Base-by-base conservation (phyloP, 2,888 invertebrate genomes). In the Lasioglossum villosulum region DNA sequence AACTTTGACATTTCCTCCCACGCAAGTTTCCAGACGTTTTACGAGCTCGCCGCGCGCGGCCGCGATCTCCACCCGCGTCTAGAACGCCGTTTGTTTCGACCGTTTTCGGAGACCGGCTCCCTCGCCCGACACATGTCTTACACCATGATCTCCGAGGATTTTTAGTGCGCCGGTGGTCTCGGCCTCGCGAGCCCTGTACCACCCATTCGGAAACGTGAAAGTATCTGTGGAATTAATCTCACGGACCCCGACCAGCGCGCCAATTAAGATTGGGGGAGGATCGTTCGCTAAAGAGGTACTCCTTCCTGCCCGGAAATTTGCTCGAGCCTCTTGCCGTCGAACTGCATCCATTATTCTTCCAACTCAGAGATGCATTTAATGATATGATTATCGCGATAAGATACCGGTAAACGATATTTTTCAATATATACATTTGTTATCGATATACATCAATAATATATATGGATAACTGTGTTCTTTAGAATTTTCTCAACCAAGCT, bases 1-100 rank as follows among this genome's bases (percentile, higher is more conserved):
- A 92, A 93, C 92, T 93, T 92, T 91, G 91, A 92, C 91, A 92
- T 91, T 92, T 90, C 91, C 91, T 89, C 91, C 90, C 87, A 91
- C 92, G 86, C 87, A 89, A 93, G 91, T 92, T 93, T 93, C 86
- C 91, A 92, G 91, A 92, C 91, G 86, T 92, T 93, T 93, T 92
- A 93, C 91, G 93, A 93, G 91, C 89, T 91, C 92, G 89, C 82
- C 80, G 85, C 34, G 68, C 63, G 63, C 66, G 34, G 83, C 83
- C 88, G 88, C 83, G 83, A 84, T 82, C 37, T 70, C 86, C 86
- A 86, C 84, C 83, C 83, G 76, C 39, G 68, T 68, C 78, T 70
- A 80, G 63, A 74, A 81, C 82, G 80, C 75, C 63, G 75, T 75
- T 82, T 86, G 86, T 89, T 89, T 88, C 89, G 78, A 4, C n/a